Percentiles rank a stretch among this genome's conserved stretches.
phyloP scores from a whole-genome alignment of 2,888 invertebrate genomes.

The Phragmatobia fuliginosa region DNA sequence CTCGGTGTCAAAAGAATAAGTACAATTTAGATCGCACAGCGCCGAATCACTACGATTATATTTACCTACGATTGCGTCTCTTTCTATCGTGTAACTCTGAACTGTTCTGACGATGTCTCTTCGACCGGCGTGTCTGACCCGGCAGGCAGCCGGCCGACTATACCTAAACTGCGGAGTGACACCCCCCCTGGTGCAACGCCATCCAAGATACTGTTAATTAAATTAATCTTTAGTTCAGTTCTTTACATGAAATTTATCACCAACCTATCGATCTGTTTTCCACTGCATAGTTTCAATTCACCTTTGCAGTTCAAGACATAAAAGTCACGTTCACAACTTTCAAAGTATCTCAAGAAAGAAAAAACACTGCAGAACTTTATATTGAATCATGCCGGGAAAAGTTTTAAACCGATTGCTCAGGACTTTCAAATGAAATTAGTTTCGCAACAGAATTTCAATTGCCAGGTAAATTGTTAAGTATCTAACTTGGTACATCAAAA shows the following conservation, averaged over 20 bases:
- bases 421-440: slow-evolving; percentile 43
- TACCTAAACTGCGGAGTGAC: too few species aligned
- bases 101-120: too few species aligned
- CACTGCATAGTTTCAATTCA: slow-evolving; percentile 2
- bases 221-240: too few species aligned
- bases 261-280: background rate
- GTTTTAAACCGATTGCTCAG: slow-evolving; percentile 44
- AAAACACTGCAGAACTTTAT: slow-evolving; percentile 38
- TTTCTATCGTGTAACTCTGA: too few species aligned
- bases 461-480: slow-evolving; percentile 45
- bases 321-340: slow-evolving; percentile 34
- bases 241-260: background rate
- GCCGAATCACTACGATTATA: too few species aligned
- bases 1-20: too few species aligned
- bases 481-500: slow-evolving; percentile 35
- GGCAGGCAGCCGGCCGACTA: too few species aligned
- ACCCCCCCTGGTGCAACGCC: too few species aligned
- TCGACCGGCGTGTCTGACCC: too few species aligned
- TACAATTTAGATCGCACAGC: too few species aligned
- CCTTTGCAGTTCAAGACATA: slow-evolving; percentile 14
- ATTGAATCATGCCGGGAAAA: slow-evolving; percentile 47
- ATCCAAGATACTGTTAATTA: too few species aligned
- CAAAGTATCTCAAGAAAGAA: slow-evolving; percentile 33
- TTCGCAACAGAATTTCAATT: slow-evolving; percentile 49
- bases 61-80: too few species aligned